Evolutionary conservation across 2,797 vertebrate genomes (phyloP).

Genomic region (Microchirus variegatus): DNA sequence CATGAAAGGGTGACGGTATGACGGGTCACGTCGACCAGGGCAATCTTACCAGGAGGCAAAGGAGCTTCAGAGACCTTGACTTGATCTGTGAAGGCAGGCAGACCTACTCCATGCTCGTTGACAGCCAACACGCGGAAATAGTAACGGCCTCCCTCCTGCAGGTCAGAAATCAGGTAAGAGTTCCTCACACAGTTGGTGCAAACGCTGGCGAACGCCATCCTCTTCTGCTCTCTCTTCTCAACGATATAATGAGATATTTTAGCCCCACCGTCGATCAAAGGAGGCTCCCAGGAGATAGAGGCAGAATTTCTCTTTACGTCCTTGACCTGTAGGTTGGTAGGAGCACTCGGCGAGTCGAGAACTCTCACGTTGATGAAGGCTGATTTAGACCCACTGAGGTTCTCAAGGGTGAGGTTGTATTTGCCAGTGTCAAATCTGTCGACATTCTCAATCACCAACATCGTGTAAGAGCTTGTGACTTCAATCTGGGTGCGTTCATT

Average conservation of each 20-base stretch:
- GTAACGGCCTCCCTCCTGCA: slow-evolving; percentile 92
- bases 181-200: slow-evolving; percentile 93
- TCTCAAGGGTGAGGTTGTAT: slow-evolving; percentile 94
- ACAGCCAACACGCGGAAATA: slow-evolving; percentile 95
- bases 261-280: slow-evolving; percentile 95
- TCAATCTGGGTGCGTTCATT: slow-evolving; percentile 95
- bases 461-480: slow-evolving; percentile 94
- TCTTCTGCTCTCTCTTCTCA: slow-evolving; percentile 95
- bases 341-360: slow-evolving; percentile 96
- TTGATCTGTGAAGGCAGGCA: slow-evolving; percentile 89
- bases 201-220: slow-evolving; percentile 94
- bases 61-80: slow-evolving; percentile 93
- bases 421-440: slow-evolving; percentile 98
- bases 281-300: slow-evolving; percentile 93
- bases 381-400: slow-evolving; percentile 94
- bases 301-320: slow-evolving; percentile 95
- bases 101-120: slow-evolving; percentile 94
- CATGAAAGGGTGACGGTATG: slow-evolving; percentile 92
- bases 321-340: slow-evolving; percentile 88
- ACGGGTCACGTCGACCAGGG: slow-evolving; percentile 91
- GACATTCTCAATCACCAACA: slow-evolving; percentile 96
- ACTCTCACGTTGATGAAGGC: slow-evolving; percentile 97
- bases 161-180: slow-evolving; percentile 89
- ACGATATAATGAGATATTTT: slow-evolving; percentile 98
- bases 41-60: slow-evolving; percentile 91